phyloP scores from a whole-genome alignment of 2,113 vertebrate species.

The Sinocyclocheilus anophthalmus region DNA sequence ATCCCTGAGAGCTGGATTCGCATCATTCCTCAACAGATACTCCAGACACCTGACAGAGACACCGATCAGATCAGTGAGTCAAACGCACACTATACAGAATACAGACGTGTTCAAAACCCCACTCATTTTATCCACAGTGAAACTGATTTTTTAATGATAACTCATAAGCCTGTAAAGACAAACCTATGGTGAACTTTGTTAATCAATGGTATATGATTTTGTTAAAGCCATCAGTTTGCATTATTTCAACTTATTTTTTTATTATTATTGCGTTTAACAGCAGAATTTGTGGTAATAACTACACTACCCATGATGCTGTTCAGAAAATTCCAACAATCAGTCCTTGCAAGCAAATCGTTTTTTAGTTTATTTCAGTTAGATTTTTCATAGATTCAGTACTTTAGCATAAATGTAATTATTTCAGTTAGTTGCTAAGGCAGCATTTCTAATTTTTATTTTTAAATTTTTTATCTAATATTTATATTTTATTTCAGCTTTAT shows the following conservation, averaged over 20 bases:
- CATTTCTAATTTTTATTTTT: too few species aligned
- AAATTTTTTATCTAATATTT: too few species aligned
- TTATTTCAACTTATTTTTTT: not conserved
- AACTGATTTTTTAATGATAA: not conserved
- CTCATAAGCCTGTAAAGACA: not conserved
- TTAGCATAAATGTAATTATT: too few species aligned
- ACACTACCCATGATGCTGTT: not conserved
- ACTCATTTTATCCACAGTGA: not conserved
- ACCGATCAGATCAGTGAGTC: not conserved
- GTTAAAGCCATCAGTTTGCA: not conserved
- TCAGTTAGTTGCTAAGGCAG: too few species aligned
- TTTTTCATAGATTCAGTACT: too few species aligned
- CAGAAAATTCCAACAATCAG: not conserved
- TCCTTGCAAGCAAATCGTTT: not conserved
- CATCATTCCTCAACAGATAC: slow-evolving; percentile 96
- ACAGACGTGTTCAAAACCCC: not conserved
- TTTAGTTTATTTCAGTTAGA: too few species aligned
- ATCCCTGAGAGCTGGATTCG: slow-evolving; percentile 95
- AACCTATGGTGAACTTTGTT: not conserved
- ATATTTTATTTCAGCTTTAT: too few species aligned
- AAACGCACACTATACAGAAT: not conserved
- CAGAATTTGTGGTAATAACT: not conserved
- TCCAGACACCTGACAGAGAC: slow-evolving; percentile 89
- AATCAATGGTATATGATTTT: not conserved
- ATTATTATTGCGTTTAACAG: not conserved